A percentile compares a stretch with the other conserved stretches of the same genome.
phyloP scores from a whole-genome alignment of 2,888 invertebrate species.

The Drosophila emarginata region DNA sequence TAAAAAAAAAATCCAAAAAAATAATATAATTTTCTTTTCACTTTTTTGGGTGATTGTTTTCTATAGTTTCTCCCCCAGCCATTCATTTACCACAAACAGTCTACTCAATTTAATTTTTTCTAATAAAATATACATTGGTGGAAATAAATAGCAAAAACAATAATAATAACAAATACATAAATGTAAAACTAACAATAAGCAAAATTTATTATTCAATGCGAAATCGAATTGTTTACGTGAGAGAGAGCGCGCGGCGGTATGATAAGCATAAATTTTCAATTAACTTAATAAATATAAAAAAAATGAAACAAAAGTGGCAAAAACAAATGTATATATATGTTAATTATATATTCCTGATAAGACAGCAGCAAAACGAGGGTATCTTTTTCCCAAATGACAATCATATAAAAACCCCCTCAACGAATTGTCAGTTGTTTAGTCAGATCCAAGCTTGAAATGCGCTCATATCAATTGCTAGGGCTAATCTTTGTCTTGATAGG shows the following conservation, averaged over 20 bases:
- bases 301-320: conserved; percentile 1
- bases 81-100: conserved; percentile 10
- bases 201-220: conserved; percentile 44
- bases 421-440: background rate
- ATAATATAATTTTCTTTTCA: conserved; percentile 34
- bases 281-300: conserved; percentile 48
- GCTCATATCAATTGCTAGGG: background rate
- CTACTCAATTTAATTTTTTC: conserved; percentile 29
- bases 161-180: conserved; percentile 45
- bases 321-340: background rate
- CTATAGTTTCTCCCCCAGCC: conserved; percentile 8
- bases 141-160: conserved; percentile 21
- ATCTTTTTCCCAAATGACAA: background rate
- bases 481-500: conserved; percentile 1
- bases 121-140: conserved; percentile 49
- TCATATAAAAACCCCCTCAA: background rate
- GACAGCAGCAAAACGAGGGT: background rate
- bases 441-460: background rate
- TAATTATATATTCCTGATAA: background rate
- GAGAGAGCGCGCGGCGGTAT: conserved; percentile 55
- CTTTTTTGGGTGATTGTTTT: conserved; percentile 25
- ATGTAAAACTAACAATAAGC: conserved; percentile 33
- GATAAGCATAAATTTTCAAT: conserved; percentile 68
- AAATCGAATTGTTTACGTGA: conserved; percentile 44
- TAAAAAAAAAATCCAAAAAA: background rate